Evolutionary conservation across 2,797 vertebrate species (phyloP).

Genomic region (Hirundo rustica): DNA sequence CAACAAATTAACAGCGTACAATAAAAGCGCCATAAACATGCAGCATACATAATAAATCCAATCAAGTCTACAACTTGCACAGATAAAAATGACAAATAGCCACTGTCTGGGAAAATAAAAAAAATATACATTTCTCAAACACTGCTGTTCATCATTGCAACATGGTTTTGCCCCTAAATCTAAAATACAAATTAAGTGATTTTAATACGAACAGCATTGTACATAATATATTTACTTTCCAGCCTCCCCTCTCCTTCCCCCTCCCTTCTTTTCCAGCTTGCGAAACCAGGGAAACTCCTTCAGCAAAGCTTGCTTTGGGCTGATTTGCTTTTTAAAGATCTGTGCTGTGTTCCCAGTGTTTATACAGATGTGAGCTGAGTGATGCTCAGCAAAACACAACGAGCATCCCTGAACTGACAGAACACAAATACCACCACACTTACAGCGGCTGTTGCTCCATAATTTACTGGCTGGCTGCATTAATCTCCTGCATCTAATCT

Average conservation of each 20-base stretch:
- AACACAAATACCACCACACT: slow-evolving; percentile 53
- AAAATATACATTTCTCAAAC: slow-evolving; percentile 70
- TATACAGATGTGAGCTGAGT: slow-evolving; percentile 63
- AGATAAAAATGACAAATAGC: slow-evolving; percentile 81
- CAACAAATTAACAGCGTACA: slow-evolving; percentile 81
- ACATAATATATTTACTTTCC: slow-evolving; percentile 49
- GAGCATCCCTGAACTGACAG: slow-evolving; percentile 40
- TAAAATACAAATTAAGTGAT: slow-evolving; percentile 70
- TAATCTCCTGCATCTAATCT: slow-evolving; percentile 62
- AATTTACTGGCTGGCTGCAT: slow-evolving; percentile 65
- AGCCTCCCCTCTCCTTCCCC: slow-evolving; percentile 35
- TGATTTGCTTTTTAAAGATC: background rate
- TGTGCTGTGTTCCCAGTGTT: slow-evolving; percentile 40
- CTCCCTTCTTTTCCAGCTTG: background rate
- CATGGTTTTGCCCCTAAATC: slow-evolving; percentile 68
- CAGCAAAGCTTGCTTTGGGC: background rate
- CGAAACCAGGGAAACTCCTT: slow-evolving; percentile 48
- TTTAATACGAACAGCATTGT: slow-evolving; percentile 55
- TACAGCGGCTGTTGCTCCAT: slow-evolving; percentile 34
- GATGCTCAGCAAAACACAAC: slow-evolving; percentile 57
- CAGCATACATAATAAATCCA: slow-evolving; percentile 78
- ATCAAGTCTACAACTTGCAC: slow-evolving; percentile 71
- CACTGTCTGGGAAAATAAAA: slow-evolving; percentile 73
- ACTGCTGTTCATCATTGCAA: slow-evolving; percentile 62
- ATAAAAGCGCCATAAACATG: slow-evolving; percentile 82